Base-by-base conservation (phyloP, 2,113 vertebrate genomes). In the Neofelis nebulosa region DNA sequence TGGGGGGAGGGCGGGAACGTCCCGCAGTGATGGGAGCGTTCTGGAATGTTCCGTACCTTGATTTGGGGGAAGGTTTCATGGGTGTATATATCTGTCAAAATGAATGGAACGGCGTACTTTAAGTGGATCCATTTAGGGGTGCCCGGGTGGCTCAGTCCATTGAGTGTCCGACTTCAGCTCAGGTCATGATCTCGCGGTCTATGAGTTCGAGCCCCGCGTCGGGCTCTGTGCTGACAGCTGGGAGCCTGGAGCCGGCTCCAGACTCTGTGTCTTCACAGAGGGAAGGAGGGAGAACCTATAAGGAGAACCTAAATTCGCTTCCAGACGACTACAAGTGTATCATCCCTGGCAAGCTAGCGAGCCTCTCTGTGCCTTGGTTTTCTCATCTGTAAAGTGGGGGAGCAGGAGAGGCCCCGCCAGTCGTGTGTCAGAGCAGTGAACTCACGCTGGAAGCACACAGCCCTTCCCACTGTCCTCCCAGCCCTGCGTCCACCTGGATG, bases 381-480 rank as follows among this genome's bases (percentile, higher is more conserved):
- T 36, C 65, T 73, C 63, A 7, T 89, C 48, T 87, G 52, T 73
- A 61, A 76, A n/a, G 52, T 15, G 48, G 87, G 48, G 52, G 14
- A 27, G 19, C 1, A 6, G 7, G 1, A 25, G 80, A 65, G 6
- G 18, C 16, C 15, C 33, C 19, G 4, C 29, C 10, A 16, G n/a
- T 55, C 79, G 7, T 1, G 5, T 1, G n/a, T 69, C 1, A 41
- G 41, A 18, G 23, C 63, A 3, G 23, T 1, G 6, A 38, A 5
- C 0, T 61, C 36, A 19, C 2, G 4, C 14, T 21, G 71, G 71
- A 36, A 36, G n/a, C 10, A 19, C 2, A 0, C 66, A 13, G 84
- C 6, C 1, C 1, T 10, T 6, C n/a, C 52, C 3, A 9, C 55
- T 5, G 6, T 38, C 52, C 41, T 33, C 36, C 38, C 11, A 31